Conservation (phyloP, 2,113 vertebrate genomes). For the Dicerorhinus sumatrensis region DNA sequence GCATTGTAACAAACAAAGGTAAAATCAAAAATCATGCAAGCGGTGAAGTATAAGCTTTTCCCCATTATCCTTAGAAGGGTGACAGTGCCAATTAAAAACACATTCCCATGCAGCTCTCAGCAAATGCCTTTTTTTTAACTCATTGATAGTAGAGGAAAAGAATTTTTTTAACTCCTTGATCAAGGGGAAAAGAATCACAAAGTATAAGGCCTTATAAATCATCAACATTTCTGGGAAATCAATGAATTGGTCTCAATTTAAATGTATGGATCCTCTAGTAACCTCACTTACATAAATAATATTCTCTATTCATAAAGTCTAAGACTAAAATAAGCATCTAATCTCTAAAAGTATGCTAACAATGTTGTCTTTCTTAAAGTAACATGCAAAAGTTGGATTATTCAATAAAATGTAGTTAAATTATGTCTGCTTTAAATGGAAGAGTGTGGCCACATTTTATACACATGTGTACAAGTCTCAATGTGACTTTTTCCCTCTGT, state of each 20-base stretch:
- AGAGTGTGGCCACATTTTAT: slow-evolving; percentile 1
- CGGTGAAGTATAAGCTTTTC: slow-evolving; percentile 54
- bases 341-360: slow-evolving; percentile 42
- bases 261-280: slow-evolving; percentile 9
- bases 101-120: not conserved
- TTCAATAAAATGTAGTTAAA: slow-evolving; percentile 2
- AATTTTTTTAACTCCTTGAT: slow-evolving; percentile 32
- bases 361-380: not conserved
- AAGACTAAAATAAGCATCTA: not conserved
- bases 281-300: not conserved
- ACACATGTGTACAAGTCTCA: not conserved
- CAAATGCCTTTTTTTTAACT: slow-evolving; percentile 34
- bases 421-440: slow-evolving; percentile 10
- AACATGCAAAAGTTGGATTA: not conserved
- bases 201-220: slow-evolving; percentile 49
- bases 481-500: slow-evolving; percentile 66
- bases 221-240: slow-evolving; percentile 37
- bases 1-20: slow-evolving; percentile 67
- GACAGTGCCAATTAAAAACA: slow-evolving; percentile 56
- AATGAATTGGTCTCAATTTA: slow-evolving; percentile 5
- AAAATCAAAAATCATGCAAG: slow-evolving; percentile 72
- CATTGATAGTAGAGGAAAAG: not conserved
- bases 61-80: slow-evolving; percentile 58
- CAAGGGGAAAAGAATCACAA: slow-evolving; percentile 17
- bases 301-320: not conserved